Base-by-base conservation (phyloP, 64 coral and sea anemone species). In the Montipora foliosa region DNA sequence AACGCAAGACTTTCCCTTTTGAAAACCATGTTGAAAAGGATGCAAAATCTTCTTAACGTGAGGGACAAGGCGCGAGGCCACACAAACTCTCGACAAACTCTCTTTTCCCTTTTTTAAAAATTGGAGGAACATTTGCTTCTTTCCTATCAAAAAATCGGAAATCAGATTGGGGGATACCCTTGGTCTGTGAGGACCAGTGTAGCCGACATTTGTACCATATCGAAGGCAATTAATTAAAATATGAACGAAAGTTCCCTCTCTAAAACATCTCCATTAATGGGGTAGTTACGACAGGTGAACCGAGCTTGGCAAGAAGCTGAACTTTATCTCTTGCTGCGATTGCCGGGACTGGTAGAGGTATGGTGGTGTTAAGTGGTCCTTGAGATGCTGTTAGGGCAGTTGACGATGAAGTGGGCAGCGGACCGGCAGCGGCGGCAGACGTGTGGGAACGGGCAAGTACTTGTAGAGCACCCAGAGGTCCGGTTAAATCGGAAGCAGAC, bases 141-240 rank as follows among this genome's bases (percentile, higher is more conserved):
- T 37, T 37, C 37, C 37, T 37, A 37, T 37, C 2, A 37, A 37
- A 37, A 37, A 37, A 37, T 37, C 86, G 20, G 86, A 88, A 53
- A 70, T n/a, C 15, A 88, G 67, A 13, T 88, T 88, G 20, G 0
- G 71, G 12, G 86, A 70, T 10, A 75, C 64, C 57, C 86, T 25
- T 20, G 68, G n/a, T 17, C 1, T n/a, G 10, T 75, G 11, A 5
- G 45, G 44, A 25, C 86, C 86, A 48, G 55, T 48, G 71, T 49
- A 88, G 20, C 86, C 68, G 5, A 88, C 19, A 14, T 53, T 37
- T 37, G 70, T 29, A 46, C 86, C 86, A 75, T 24, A 8, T n/a
- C 86, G 12, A 19, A 88, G 46, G 49, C 13, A 14, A 24, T n/a
- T 70, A 47, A 75, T 53, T 73, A 88, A 50, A 75, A 0, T 16